A percentile compares a stretch with the other conserved stretches of the same genome.
Conservation (phyloP, 2,113 vertebrate species). For the Alouatta palliata region DNA sequence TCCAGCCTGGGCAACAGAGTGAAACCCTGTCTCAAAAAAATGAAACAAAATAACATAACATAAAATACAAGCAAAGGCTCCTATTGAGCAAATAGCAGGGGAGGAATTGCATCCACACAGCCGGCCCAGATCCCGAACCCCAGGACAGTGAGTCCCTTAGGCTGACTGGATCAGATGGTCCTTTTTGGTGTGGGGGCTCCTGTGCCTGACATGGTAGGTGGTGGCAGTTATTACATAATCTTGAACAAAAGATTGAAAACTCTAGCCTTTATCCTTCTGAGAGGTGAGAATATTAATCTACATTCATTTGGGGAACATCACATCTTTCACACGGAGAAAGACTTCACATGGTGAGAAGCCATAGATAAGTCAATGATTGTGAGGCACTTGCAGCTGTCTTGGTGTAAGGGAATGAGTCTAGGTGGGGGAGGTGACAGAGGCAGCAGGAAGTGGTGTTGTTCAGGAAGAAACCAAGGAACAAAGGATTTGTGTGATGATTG, state of each 20-base stretch:
- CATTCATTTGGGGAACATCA: not conserved
- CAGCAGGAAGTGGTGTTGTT: not conserved
- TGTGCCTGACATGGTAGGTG: not conserved
- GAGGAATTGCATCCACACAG: not conserved
- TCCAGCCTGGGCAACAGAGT: no score
- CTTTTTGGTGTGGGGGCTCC: not conserved
- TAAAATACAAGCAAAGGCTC: no score
- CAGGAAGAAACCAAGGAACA: not conserved
- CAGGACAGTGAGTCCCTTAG: not conserved
- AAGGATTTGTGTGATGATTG: not conserved
- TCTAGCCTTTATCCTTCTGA: not conserved
- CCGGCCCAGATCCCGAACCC: fast-evolving
- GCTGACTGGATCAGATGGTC: not conserved
- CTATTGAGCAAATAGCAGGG: not conserved
- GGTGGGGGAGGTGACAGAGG: not conserved
- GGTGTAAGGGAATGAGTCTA: no score
- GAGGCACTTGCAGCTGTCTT: not conserved
- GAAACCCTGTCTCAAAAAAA: no score
- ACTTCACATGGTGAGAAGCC: not conserved
- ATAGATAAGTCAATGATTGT: fast-evolving
- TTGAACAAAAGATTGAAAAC: not conserved
- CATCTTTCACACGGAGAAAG: not conserved
- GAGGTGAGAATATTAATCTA: not conserved
- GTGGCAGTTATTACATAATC: not conserved
- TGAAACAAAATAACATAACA: no score